Conservation (phyloP, 2,797 vertebrate species). For the Falco cherrug region DNA sequence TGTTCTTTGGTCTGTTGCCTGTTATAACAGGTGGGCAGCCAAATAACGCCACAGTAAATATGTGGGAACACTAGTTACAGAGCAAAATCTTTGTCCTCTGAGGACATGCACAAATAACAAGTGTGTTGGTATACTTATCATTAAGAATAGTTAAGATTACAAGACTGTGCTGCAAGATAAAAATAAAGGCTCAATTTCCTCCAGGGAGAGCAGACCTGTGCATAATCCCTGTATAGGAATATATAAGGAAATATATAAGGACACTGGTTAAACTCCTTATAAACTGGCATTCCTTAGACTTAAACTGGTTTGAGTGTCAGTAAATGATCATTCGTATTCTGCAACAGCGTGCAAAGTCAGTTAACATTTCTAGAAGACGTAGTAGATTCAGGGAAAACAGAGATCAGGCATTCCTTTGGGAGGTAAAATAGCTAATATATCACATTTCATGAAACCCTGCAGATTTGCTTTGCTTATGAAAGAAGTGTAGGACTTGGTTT, state of each 20-base stretch:
- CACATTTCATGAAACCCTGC: neutral
- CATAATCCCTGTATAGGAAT: neutral
- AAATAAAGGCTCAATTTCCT: neutral
- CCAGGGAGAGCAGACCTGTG: neutral
- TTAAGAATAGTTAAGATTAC: neutral
- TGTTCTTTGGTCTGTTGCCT: conserved; percentile 1
- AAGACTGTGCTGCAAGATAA: neutral
- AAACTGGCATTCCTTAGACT: neutral
- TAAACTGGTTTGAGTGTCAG: neutral
- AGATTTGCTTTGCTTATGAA: neutral
- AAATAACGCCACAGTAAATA: neutral
- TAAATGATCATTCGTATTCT: neutral
- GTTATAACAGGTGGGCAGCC: neutral
- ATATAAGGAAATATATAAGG: neutral
- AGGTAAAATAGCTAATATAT: neutral
- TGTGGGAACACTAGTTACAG: fast-evolving
- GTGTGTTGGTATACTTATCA: neutral
- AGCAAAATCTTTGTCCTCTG: neutral
- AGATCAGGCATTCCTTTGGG: neutral
- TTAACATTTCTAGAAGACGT: neutral
- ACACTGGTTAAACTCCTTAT: neutral
- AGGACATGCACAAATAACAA: neutral
- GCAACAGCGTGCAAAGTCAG: neutral
- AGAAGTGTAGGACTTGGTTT: neutral
- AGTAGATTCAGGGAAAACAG: neutral